phyloP scores from a whole-genome alignment of 2,888 invertebrate species.

The Tethea ocularis region DNA sequence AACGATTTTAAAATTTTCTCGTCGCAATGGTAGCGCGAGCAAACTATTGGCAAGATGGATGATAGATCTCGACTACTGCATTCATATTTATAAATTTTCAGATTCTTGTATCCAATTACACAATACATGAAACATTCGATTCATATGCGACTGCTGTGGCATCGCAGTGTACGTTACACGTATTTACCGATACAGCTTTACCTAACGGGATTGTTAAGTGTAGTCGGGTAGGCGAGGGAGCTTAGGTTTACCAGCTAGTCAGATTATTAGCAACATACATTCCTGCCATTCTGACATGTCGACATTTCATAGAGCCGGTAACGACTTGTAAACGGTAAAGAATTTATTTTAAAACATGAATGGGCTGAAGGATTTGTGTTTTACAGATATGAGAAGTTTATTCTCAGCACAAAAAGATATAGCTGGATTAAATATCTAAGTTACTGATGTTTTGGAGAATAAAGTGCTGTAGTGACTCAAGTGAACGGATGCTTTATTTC shows the following conservation, averaged over 20 bases:
- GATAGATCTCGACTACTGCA: not conserved
- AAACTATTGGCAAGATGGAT: constrained; percentile 5
- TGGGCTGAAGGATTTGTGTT: not conserved
- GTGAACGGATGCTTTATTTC: constrained; percentile 31
- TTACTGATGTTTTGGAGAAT: not conserved
- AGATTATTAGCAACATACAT: constrained; percentile 16
- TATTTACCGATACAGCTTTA: constrained; percentile 25
- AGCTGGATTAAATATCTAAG: not conserved
- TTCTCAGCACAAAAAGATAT: not conserved
- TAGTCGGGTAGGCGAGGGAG: constrained; percentile 19
- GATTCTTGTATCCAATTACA: constrained; percentile 15
- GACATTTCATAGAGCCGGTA: not conserved
- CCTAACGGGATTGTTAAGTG: constrained; percentile 41
- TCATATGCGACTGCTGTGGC: constrained; percentile 8
- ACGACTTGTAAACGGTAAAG: not conserved
- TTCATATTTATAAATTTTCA: constrained; percentile 20
- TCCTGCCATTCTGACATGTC: not conserved
- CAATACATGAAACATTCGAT: constrained; percentile 12
- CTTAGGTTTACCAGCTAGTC: constrained; percentile 23
- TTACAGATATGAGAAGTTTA: no score
- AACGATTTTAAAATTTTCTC: constrained; percentile 21
- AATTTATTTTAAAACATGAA: not conserved
- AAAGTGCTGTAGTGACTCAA: constrained; percentile 9
- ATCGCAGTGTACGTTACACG: constrained; percentile 8
- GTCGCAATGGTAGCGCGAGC: not conserved